These are phyloP conservation scores for Pionites leucogaster DNA, from an alignment of 2,113 vertebrate genomes.

Conservation along the genomic window DNA sequence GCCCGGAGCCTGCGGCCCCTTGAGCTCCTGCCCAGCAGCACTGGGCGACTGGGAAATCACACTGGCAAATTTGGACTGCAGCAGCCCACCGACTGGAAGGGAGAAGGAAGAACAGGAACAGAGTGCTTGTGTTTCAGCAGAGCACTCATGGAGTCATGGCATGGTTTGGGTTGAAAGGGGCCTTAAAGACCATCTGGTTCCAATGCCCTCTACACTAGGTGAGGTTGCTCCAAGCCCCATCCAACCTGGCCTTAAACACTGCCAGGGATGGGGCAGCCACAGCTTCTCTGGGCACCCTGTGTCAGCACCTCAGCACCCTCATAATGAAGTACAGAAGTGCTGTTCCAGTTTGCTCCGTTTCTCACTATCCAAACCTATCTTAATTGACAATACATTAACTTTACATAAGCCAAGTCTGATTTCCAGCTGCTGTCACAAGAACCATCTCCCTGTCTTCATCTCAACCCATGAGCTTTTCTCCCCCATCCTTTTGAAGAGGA, in stretches of 20 bases:
- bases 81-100: constrained; percentile 79
- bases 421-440: background rate
- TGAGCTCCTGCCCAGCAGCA: constrained; percentile 42
- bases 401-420: background rate
- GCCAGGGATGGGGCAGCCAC: background rate
- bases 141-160: accelerated
- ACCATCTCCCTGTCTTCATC: background rate
- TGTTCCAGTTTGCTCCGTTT: background rate
- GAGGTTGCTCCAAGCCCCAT: background rate
- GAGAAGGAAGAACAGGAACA: accelerated
- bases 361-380: background rate
- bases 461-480: background rate
- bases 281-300: background rate
- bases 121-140: accelerated
- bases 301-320: background rate
- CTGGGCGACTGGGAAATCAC: constrained; percentile 48
- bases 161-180: background rate
- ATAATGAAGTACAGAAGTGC: background rate
- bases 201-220: background rate
- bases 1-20: background rate
- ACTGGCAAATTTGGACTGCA: constrained; percentile 81
- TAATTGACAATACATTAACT: background rate
- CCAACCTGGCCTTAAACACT: background rate
- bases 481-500: background rate
- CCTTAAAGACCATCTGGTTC: background rate